Evolutionary conservation across 2,797 vertebrate species (phyloP), one percentile per base, ranked within the genome.

Genomic region (Enteromius argenteus): DNA sequence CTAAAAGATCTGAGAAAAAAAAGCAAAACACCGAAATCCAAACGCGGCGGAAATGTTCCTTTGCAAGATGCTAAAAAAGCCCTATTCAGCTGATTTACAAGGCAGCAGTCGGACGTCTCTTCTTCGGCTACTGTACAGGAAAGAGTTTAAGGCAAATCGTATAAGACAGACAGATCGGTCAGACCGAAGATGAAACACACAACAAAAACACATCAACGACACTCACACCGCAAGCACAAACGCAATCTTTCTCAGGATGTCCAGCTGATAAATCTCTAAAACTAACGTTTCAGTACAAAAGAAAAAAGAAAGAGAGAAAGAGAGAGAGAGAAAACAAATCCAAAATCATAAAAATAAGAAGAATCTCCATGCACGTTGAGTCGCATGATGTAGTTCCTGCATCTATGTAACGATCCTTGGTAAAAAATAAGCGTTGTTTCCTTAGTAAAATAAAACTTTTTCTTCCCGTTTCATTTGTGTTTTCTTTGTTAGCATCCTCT

Each of bases 171-270:
- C 80, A 85, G 80, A 86, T 94, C 96, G 95, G 87, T 89, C 89
- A 94, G 96, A 94, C 93, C 93, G 94, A 96, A 91, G 92, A 89
- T 73, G 92, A 94, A 95, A 95, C 95, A 94, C 95, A 96, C 95
- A 94, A 95, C 83, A 95, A 95, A 93, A 93, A 94, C 96, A 97
- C 95, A 92, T 96, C 96, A 96, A 95, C 94, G 95, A 97, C 96
- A 97, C 96, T 95, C 97, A 96, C 97, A 98, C 97, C 91, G 96
- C 97, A 98, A 99, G 96, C 97, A 97, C 96, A 95, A 96, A 96
- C 96, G 30, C 73, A 49, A 9, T 71, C 80, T 90, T 85, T 93
- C 95, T 93, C 92, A 93, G 93, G 95, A 95, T 91, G 94, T 96
- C 90, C 86, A 89, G 83, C 88, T 85, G 85, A 91, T 91, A 94